Evolutionary conservation across 2,113 vertebrate genomes (phyloP), one percentile per base, ranked within the genome.

Genomic region (Chaenocephalus aceratus): DNA sequence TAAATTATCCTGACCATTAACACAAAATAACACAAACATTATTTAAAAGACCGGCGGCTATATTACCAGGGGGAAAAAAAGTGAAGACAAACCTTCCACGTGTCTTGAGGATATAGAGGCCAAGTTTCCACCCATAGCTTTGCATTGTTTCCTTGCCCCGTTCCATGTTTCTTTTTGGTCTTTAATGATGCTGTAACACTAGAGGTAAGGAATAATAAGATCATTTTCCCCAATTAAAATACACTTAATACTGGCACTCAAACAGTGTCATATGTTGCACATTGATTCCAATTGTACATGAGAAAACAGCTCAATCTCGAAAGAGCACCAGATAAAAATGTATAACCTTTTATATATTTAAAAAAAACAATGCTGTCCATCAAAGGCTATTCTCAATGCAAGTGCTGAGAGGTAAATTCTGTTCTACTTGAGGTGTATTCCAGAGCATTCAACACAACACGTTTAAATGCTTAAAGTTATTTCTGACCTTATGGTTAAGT

Each of bases 131-230:
- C 92, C 92, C 57, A 88, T 79, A 10, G 34, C 44, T 80, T 78
- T 80, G 83, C 97, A 99, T 84, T 87, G 62, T 72, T 88, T 83
- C 69, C 95, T 93, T n/a, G 97, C 96, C 9, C 88, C 88, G 4
- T 80, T 44, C 97, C 97, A 99, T 10, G 79, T 92, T 71, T 95
- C 84, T 48, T 57, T 92, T 6, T 91, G 88, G 82, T 72, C 79
- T 5, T 41, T 93, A 88, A 95, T 92, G 26, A 97, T 82, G 83
- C 77, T 96, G 88, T 96, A 96, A 88, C 97, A 99, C 97, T 99
- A 46, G 23, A 71, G 10, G 15, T 30, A 44, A 49, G 54, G 23
- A 59, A 59, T 15, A 5, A 57, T 46, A n/a, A n/a, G 26, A 34
- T 48, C 2, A 36, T 73, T 73, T 16, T 26, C 30, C 52, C 36